Percentiles rank a stretch among this genome's conserved stretches.
Evolutionary conservation across 2,113 vertebrate genomes (phyloP).

Genomic region (Ginglymostoma cirratum): DNA sequence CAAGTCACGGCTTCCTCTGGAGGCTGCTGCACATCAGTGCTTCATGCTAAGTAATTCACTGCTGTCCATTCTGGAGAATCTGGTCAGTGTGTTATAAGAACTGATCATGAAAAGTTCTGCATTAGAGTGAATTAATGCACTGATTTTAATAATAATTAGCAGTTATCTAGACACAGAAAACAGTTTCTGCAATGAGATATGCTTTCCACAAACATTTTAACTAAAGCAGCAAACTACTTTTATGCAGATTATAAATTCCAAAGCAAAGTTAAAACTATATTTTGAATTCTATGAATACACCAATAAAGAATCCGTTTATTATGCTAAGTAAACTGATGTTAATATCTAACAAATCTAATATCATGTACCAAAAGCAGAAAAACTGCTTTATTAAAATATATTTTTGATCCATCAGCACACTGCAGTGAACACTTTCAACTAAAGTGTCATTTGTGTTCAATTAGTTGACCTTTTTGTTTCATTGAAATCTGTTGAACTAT

Average conservation of each 20-base stretch:
- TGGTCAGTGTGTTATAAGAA: neutral
- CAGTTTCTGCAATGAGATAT: neutral
- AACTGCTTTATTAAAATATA: neutral
- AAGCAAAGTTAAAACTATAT: neutral
- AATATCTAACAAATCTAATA: neutral
- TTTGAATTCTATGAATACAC: neutral
- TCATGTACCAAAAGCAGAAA: neutral
- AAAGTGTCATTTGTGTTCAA: neutral
- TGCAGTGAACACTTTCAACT: neutral
- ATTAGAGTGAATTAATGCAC: neutral
- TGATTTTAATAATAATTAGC: neutral
- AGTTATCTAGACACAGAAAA: neutral
- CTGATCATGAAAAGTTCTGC: neutral
- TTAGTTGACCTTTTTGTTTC: neutral
- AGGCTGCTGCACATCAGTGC: neutral
- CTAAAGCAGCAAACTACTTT: neutral
- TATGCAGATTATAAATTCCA: neutral
- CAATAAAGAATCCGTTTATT: neutral
- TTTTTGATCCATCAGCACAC: neutral
- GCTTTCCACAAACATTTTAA: neutral
- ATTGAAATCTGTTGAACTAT: neutral
- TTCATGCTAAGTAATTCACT: neutral
- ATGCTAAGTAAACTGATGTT: neutral
- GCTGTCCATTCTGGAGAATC: neutral
- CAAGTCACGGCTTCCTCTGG: neutral